phyloP scores from a whole-genome alignment of 2,113 vertebrate species.

The Pantherophis guttatus region DNA sequence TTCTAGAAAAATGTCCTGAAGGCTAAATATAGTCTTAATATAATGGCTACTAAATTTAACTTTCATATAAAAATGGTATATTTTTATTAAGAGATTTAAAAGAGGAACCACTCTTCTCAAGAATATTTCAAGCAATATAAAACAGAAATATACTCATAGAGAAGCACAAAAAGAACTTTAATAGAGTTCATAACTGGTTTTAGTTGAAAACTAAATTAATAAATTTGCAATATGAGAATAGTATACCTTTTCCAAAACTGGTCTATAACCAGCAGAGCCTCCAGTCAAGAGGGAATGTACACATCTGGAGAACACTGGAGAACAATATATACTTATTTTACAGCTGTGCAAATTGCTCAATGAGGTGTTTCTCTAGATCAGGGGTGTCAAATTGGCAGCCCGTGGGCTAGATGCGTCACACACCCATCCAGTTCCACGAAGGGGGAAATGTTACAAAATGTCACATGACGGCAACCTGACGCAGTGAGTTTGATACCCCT shows the following conservation, averaged over 20 bases:
- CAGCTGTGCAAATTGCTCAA: not conserved
- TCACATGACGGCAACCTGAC: no score
- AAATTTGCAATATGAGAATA: not conserved
- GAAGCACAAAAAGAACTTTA: not conserved
- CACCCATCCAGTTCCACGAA: no score
- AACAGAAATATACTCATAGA: not conserved
- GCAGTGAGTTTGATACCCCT: not conserved
- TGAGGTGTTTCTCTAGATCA: not conserved
- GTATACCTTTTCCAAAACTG: not conserved
- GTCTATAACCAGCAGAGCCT: not conserved
- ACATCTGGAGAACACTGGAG: not conserved
- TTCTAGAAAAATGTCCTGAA: not conserved
- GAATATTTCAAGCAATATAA: not conserved
- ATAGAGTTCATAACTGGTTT: not conserved
- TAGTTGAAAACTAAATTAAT: not conserved
- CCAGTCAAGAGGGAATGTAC: not conserved
- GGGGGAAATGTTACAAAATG: no score
- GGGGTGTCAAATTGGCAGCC: no score
- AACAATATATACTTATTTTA: not conserved
- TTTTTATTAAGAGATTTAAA: not conserved
- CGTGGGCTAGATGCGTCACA: no score
- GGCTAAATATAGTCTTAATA: not conserved
- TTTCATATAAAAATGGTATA: not conserved
- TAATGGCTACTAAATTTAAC: not conserved
- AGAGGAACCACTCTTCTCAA: not conserved